Conservation (phyloP, 2,888 invertebrate genomes). For the Leptopterna dolabrata region DNA sequence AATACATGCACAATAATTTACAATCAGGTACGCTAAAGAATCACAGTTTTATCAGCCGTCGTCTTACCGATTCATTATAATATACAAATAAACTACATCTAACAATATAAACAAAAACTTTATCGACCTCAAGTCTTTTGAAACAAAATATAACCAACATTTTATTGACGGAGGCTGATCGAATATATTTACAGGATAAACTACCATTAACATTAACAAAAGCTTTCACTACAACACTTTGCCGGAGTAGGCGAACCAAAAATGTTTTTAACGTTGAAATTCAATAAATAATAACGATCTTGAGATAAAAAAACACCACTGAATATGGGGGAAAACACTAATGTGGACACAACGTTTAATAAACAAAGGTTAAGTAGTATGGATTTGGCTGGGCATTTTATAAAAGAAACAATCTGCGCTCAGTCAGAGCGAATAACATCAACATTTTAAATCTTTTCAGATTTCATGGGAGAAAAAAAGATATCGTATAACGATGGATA, state of each 20-base stretch:
- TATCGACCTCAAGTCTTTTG: not conserved
- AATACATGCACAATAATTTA: slow-evolving; percentile 42
- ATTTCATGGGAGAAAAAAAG: not conserved
- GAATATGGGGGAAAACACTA: not conserved
- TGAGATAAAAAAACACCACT: not conserved
- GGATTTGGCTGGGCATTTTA: not conserved
- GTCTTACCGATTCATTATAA: not conserved
- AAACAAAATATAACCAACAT: not conserved
- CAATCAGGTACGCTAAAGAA: slow-evolving; percentile 37
- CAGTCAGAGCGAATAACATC: not conserved
- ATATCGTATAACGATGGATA: too few relatives aligned
- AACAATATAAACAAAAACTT: not conserved
- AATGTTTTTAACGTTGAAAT: not conserved
- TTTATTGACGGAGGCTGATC: not conserved
- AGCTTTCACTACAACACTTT: not conserved
- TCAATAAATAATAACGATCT: not conserved
- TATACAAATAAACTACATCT: not conserved
- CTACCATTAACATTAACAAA: slow-evolving; percentile 8
- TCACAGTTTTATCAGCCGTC: slow-evolving; percentile 35
- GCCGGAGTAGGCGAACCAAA: not conserved
- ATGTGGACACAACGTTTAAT: not conserved
- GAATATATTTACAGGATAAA: not conserved
- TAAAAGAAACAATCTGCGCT: not conserved
- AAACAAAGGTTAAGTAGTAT: not conserved
- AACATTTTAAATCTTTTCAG: not conserved